Evolutionary conservation across 2,113 vertebrate genomes (phyloP).

Genomic region (Dolichotis patagonum): DNA sequence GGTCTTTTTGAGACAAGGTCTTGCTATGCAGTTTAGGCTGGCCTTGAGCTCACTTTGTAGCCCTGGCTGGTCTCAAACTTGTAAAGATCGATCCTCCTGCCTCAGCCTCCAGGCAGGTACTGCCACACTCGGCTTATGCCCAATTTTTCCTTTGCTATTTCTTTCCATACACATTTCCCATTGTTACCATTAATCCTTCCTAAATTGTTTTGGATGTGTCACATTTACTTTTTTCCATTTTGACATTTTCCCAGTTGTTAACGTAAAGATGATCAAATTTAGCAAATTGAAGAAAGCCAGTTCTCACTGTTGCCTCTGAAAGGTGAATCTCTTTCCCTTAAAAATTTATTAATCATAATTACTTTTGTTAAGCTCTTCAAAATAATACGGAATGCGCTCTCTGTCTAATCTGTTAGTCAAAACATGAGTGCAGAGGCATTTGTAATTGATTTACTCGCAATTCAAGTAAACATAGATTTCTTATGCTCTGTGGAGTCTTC

Average conservation of each 20-base stretch:
- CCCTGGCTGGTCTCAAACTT: too few relatives aligned
- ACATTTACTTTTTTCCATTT: slow-evolving; percentile 34
- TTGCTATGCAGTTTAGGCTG: too few relatives aligned
- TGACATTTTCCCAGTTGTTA: slow-evolving; percentile 40
- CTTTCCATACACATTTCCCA: background rate
- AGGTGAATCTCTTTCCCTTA: background rate
- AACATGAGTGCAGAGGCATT: background rate
- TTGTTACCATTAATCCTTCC: slow-evolving; percentile 15
- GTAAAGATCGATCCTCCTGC: too few relatives aligned
- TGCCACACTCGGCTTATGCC: background rate
- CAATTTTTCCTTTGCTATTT: background rate
- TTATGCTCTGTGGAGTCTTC: slow-evolving; percentile 11
- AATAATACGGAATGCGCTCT: slow-evolving; percentile 10
- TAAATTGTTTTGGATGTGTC: slow-evolving; percentile 19
- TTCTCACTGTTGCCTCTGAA: background rate
- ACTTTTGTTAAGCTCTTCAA: slow-evolving; percentile 40
- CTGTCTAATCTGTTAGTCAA: slow-evolving; percentile 49
- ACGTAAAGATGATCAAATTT: slow-evolving; percentile 32
- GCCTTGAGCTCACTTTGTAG: too few relatives aligned
- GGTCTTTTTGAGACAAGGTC: too few relatives aligned
- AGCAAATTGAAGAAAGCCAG: background rate
- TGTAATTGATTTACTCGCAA: slow-evolving; percentile 60
- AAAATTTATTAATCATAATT: slow-evolving; percentile 52
- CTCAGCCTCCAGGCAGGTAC: too few relatives aligned
- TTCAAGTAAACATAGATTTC: slow-evolving; percentile 59